phyloP scores from a whole-genome alignment of 2,797 vertebrate species.

The Sebastes hopkinsi region DNA sequence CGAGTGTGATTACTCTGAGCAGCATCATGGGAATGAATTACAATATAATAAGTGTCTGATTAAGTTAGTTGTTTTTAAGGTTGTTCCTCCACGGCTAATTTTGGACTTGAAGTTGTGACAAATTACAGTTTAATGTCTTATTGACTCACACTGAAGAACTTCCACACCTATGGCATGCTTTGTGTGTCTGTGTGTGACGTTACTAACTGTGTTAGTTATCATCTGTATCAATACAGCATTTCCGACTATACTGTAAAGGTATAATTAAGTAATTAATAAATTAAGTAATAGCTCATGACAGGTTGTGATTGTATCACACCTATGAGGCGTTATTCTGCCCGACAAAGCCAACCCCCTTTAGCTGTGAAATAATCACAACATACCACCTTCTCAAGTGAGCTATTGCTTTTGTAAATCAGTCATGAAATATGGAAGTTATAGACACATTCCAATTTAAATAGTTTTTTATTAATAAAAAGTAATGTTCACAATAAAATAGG shows the following conservation, averaged over 20 bases:
- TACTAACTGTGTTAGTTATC: too few relatives aligned
- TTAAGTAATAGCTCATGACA: neutral
- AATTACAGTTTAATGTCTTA: too few relatives aligned
- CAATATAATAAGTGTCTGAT: too few relatives aligned
- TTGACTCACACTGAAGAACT: too few relatives aligned
- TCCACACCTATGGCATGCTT: too few relatives aligned
- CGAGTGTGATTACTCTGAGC: too few relatives aligned
- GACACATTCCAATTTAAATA: neutral
- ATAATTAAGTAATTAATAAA: neutral
- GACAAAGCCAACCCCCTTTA: neutral
- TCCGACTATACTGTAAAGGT: neutral
- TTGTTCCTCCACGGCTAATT: too few relatives aligned
- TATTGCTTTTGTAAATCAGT: neutral
- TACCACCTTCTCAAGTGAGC: neutral
- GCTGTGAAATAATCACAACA: neutral
- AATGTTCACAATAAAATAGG: too few relatives aligned
- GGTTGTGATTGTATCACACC: neutral
- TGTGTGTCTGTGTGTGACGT: too few relatives aligned
- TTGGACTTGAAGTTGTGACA: too few relatives aligned
- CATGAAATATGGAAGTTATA: neutral
- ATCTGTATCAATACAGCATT: neutral
- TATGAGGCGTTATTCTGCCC: neutral
- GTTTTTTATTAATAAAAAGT: neutral
- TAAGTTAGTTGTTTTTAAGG: too few relatives aligned
- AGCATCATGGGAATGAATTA: too few relatives aligned